Percentiles rank a stretch among this genome's conserved stretches.
phyloP scores from a whole-genome alignment of 2,113 vertebrate genomes.

The Cololabis saira region DNA sequence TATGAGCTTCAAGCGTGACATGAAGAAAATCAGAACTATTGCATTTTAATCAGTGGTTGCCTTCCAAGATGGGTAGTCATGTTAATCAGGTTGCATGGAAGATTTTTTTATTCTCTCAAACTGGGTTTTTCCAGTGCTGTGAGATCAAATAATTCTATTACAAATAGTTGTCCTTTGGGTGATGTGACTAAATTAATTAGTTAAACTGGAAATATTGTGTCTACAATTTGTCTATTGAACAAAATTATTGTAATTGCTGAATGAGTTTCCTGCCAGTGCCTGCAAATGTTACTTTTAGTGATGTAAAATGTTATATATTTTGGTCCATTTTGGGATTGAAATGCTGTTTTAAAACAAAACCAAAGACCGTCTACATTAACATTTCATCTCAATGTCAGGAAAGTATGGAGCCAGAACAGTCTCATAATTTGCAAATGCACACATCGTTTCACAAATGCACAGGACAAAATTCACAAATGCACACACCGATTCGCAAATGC shows the following conservation, averaged over 20 bases:
- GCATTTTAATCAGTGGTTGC: not conserved
- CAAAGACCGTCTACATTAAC: too few relatives aligned
- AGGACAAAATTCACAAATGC: too few relatives aligned
- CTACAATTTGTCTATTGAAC: slow-evolving; percentile 8
- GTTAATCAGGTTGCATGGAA: not conserved
- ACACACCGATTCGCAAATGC: too few relatives aligned
- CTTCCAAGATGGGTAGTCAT: not conserved
- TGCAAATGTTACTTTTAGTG: slow-evolving; percentile 16
- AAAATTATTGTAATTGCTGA: slow-evolving; percentile 10
- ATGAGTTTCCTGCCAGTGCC: slow-evolving; percentile 3
- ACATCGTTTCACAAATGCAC: too few relatives aligned
- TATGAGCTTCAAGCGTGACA: not conserved
- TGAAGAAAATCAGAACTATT: not conserved
- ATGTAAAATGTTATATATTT: slow-evolving; percentile 8
- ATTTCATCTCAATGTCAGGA: too few relatives aligned
- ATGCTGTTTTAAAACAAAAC: too few relatives aligned
- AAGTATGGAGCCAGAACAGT: too few relatives aligned
- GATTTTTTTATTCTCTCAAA: not conserved
- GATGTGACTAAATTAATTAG: slow-evolving; percentile 2
- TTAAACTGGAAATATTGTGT: not conserved
- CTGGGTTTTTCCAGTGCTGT: not conserved
- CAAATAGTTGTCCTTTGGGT: not conserved
- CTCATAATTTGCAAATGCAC: too few relatives aligned
- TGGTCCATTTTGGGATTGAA: not conserved
- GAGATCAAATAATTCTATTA: not conserved